These are phyloP conservation scores for Synanthedon andrenaeformis DNA, from an alignment of 2,888 invertebrate genomes.

Conservation along the genomic window DNA sequence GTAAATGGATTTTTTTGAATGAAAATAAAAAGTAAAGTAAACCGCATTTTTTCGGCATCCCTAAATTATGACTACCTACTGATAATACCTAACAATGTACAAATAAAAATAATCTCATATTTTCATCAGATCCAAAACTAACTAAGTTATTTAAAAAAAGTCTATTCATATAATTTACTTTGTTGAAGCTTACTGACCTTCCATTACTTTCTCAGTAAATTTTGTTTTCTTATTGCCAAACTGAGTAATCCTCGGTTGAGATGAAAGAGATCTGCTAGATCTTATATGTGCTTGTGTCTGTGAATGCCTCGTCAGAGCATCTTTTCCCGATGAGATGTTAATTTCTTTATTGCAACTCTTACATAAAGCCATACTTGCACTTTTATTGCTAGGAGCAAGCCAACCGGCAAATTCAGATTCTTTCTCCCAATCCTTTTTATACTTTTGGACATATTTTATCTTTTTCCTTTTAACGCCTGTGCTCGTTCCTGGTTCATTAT, in stretches of 20 bases:
- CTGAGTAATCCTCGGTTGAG: not conserved
- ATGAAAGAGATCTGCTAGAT: not conserved
- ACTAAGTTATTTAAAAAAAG: not conserved
- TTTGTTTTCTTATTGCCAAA: not conserved
- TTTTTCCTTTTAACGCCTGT: not conserved
- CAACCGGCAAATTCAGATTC: slow-evolving; percentile 2
- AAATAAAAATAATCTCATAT: not conserved
- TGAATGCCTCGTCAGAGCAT: not conserved
- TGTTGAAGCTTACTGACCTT: not conserved
- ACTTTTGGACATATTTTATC: slow-evolving; percentile 1
- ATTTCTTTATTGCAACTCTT: slow-evolving; percentile 1
- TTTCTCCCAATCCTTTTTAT: slow-evolving; percentile 1
- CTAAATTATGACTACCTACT: not conserved
- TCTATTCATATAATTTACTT: not conserved
- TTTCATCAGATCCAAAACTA: not conserved
- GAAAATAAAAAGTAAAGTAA: too few relatives aligned
- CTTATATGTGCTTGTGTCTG: not conserved
- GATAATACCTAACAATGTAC: not conserved
- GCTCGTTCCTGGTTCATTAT: not conserved
- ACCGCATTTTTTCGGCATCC: too few relatives aligned
- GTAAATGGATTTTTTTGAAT: too few relatives aligned
- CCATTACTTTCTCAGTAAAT: not conserved
- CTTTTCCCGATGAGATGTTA: not conserved
- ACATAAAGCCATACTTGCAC: not conserved
- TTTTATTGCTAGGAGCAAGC: not conserved